These are phyloP conservation scores for Egretta garzetta DNA, from an alignment of 2,113 vertebrate genomes.

Conservation along the genomic window DNA sequence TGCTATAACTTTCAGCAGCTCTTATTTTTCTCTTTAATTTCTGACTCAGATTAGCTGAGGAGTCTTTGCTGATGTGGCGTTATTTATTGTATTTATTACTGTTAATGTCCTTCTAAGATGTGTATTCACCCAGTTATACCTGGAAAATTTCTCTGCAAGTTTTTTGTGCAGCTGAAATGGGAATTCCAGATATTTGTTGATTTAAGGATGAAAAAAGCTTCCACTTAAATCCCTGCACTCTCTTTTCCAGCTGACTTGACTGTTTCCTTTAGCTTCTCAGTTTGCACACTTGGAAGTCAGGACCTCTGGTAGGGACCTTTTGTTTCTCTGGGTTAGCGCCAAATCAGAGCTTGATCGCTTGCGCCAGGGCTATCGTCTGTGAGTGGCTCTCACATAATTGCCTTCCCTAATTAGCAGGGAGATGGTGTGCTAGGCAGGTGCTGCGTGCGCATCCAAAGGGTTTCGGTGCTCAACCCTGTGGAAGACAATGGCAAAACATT, in stretches of 20 bases:
- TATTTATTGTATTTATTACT: neutral
- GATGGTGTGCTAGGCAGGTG: too few relatives aligned
- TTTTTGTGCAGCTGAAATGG: neutral
- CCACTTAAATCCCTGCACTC: neutral
- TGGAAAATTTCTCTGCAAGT: neutral
- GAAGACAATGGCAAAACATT: neutral
- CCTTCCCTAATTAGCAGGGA: neutral
- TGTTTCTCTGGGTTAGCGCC: neutral
- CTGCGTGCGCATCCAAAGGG: accelerated
- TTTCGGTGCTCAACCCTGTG: accelerated
- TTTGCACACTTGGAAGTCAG: neutral
- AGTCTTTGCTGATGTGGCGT: neutral
- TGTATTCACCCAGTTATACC: neutral
- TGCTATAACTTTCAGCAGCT: neutral
- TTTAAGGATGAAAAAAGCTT: neutral
- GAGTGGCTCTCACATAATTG: neutral
- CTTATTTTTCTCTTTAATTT: neutral
- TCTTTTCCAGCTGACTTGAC: neutral
- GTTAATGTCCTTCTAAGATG: neutral
- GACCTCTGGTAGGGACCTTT: neutral
- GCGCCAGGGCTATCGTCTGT: neutral
- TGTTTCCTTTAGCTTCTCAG: neutral
- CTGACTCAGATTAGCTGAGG: neutral
- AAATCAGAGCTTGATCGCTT: neutral
- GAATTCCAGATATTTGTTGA: neutral